Base-by-base conservation (phyloP, 30 jellyfish, hydroid and myxozoan species). In the Rhopilema esculentum region DNA sequence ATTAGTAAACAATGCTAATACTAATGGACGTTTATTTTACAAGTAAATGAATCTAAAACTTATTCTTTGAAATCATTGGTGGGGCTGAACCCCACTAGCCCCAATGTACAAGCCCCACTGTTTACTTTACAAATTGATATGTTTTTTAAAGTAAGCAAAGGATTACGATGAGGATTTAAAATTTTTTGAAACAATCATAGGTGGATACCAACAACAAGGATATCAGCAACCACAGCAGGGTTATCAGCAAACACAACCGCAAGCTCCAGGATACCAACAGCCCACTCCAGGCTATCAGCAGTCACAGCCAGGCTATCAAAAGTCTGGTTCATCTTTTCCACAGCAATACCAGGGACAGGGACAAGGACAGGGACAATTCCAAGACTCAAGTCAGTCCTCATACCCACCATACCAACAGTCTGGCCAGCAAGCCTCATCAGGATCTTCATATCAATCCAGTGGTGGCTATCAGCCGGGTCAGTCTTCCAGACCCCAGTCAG, bases 341-440 rank as follows among this genome's bases (percentile, higher is more conserved):
- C 63, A 84, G 21, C 86, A 52, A 53, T 61, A 72, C 67, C 51
- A 29, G 29, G 76, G 25, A 9, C n/a, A n/a, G 76, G 76, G 15
- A 8, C 79, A 64, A 7, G 57, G 0, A 7, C 92, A 71, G 19
- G 75, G 76, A 0, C 92, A 84, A 63, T 72, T 49, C 77, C 92
- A 83, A 27, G 80, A 57, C 72, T 77, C 85, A 22, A 83, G 52
- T 28, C 85, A 83, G 62, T 75, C 76, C 26, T 69, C 84, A 8
- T 83, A 68, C 72, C 92, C 63, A 71, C 81, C 87, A 1, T 84
- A 84, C 51, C 92, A 84, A 30, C 81, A 65, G 67, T 83, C 73
- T 63, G 74, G 51, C 51, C 70, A 79, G 7, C 85, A 62, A 19
- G 12, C 91, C 27, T 1, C 89, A 62, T 79, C 66, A 30, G 75